Evolutionary conservation across 2,113 vertebrate species (phyloP), one percentile per base, ranked within the genome.

Genomic region (Thryonomys swinderianus): DNA sequence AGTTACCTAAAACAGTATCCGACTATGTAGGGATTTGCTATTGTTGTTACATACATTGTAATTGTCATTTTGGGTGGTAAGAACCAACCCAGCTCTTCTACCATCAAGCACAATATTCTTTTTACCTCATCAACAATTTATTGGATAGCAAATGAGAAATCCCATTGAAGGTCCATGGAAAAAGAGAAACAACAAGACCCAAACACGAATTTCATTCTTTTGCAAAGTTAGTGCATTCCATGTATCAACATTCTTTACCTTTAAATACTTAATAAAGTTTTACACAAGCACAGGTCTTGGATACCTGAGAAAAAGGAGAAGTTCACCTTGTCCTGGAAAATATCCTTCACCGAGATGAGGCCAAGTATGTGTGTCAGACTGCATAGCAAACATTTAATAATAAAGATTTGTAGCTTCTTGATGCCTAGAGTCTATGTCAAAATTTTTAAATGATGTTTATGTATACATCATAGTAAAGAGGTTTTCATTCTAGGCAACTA

Each of bases 191-290:
- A 17, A 11, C 11, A 83, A 69, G 64, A 21, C 40, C 13, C 48
- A 91, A 71, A 83, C 7, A 59, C 3, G 30, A 57, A n/a, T 23
- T 89, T 74, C 40, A 6, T 34, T 80, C 23, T 89, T 91, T 59
- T 73, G 34, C 18, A 78, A 42, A 42, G 20, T 4, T 34, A 67
- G 8, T 94, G 66, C 27, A 71, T 64, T 79, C 7, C 48, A 57
- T 53, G 53, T 1, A 5, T 69, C 21, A 14, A n/a, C 45, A 6
- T 10, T 85, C 71, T 32, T 7, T 80, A 30, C 10, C 25, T 84
- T 95, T 90, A 81, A 86, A 81, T 94, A 85, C 30, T 84, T 93
- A 48, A 59, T 45, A 84, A 78, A 95, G 40, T 27, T 64, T 64
- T 34, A n/a, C 42, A 12, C 34, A 61, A 27, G 20, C 32, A 32